Base-by-base conservation (phyloP, 1,140 invertebrate genomes). In the Zaprionus ornatus region DNA sequence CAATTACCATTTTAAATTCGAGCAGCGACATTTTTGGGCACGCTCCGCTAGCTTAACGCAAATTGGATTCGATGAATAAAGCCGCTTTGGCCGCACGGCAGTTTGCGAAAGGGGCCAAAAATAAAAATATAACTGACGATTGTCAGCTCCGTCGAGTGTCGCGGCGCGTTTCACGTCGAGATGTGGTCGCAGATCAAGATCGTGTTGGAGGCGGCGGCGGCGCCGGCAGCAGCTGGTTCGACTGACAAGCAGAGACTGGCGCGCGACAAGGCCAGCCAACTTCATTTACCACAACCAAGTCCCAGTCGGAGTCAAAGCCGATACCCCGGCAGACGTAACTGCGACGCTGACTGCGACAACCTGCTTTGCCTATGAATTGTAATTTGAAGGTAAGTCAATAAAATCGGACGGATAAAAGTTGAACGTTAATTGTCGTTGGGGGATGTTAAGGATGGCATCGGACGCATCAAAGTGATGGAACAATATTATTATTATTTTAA, bases 241-340 rank as follows among this genome's bases (percentile, higher is more conserved):
- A 52, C 42, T 65, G 45, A 12, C 78, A 71, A 84, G 77, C 71
- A 69, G 55, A 82, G 81, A 90, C 85, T 90, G 85, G 73, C 78
- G 67, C 68, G 81, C 79, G 85, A 82, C 85, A 90, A 90, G 85
- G 85, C 81, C 80, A 81, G 79, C 54, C 68, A 64, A 90, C 85
- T 90, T 88, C 79, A 85, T 90, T 90, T 90, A 86, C 84, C 40
- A 42, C n/a, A 42, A 42, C 40, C 83, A 78, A 70, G 52, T 57
- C 67, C 37, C 37, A 56, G 23, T 32, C 32, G 29, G 37, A 61
- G 45, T 76, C 35, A 35, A 59, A 74, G 71, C 35, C 65, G 55
- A 21, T 45, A 70, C 52, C 50, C 35, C 59, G 50, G 42, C 17
- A 23, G 27, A 25, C 37, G 59, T 19, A 29, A 15, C 35, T 23